Base-by-base conservation (phyloP, 2,797 vertebrate species). In the Percopsis omiscomaycus region DNA sequence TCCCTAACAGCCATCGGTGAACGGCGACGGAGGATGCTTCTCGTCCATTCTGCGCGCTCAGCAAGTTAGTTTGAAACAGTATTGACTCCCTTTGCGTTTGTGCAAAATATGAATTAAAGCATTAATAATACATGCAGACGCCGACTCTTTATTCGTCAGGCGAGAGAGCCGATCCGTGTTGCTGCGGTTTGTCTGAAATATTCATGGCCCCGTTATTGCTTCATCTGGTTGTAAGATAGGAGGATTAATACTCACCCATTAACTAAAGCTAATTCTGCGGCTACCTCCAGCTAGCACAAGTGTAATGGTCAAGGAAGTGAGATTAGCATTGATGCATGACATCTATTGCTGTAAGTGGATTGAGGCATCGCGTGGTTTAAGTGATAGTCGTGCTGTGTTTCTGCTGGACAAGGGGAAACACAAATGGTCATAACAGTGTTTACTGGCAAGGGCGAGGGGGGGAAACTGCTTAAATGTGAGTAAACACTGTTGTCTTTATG, bases 141-240 rank as follows among this genome's bases (percentile, higher is more conserved):
- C 53, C 73, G 71, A 75, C 85, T 81, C 69, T 62, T 82, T 84
- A 78, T 80, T 74, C 83, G 77, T 70, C 70, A 77, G 80, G 72
- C 64, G 0, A 71, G 68, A 29, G 22, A 12, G 73, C 71, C 80
- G 80, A 86, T 73, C 66, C 49, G 73, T 74, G 77, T 84, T 79
- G 81, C 86, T 78, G 81, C 87, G 79, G 76, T 61, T 68, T 62
- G 77, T 74, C 85, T 92, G 84, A 92, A 92, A 91, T 91, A 92
- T 93, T 92, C 88, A 93, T 91, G 87, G 75, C 50, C 55, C 67
- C 82, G 89, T 92, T 92, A 92, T 89, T 89, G 84, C 84, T 89
- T 92, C 87, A 92, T 91, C 93, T 90, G 90, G 88, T 92, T 91
- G 88, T 88, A 89, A 92, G 89, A 91, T 76, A 86, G 79, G 89